A percentile compares a stretch with the other conserved stretches of the same genome.
phyloP scores from a whole-genome alignment of 2,113 vertebrate species.

The Odontesthes bonariensis region DNA sequence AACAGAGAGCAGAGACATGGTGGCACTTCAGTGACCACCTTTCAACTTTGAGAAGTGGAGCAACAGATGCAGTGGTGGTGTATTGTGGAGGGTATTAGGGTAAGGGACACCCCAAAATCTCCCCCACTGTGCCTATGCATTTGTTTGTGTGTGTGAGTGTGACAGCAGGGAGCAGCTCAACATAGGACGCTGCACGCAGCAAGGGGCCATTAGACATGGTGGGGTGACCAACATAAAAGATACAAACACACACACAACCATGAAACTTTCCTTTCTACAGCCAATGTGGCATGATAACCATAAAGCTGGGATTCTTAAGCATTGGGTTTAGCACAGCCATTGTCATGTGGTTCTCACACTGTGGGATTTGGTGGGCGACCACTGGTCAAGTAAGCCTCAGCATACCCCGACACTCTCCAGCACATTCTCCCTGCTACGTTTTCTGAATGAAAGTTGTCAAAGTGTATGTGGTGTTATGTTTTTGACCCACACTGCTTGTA shows the following conservation, averaged over 20 bases:
- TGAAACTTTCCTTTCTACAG: conserved; percentile 69
- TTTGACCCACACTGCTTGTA: conserved; percentile 12
- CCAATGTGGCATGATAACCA: conserved; percentile 81
- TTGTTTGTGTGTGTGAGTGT: conserved; percentile 76
- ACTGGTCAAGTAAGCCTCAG: conserved; percentile 48
- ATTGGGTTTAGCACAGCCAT: conserved; percentile 67
- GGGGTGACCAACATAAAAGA: conserved; percentile 87
- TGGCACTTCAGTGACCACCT: conserved; percentile 76
- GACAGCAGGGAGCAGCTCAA: conserved; percentile 81
- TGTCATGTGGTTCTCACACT: conserved; percentile 74
- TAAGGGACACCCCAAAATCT: conserved; percentile 81
- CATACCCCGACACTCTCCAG: conserved; percentile 41
- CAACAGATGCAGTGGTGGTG: conserved; percentile 80
- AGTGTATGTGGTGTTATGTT: conserved; percentile 16
- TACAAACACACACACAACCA: conserved; percentile 55
- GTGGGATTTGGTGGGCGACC: conserved; percentile 51
- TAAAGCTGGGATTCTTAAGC: conserved; percentile 75
- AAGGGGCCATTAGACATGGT: conserved; percentile 88
- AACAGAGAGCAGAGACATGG: conserved; percentile 39
- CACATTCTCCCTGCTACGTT: conserved; percentile 38
- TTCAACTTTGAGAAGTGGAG: conserved; percentile 78
- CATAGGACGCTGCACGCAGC: conserved; percentile 83
- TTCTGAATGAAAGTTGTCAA: conserved; percentile 17
- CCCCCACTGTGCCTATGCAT: conserved; percentile 69
- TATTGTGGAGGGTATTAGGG: conserved; percentile 81